Conservation (phyloP, 2,888 invertebrate species). For the Pyrrhosoma nymphula region DNA sequence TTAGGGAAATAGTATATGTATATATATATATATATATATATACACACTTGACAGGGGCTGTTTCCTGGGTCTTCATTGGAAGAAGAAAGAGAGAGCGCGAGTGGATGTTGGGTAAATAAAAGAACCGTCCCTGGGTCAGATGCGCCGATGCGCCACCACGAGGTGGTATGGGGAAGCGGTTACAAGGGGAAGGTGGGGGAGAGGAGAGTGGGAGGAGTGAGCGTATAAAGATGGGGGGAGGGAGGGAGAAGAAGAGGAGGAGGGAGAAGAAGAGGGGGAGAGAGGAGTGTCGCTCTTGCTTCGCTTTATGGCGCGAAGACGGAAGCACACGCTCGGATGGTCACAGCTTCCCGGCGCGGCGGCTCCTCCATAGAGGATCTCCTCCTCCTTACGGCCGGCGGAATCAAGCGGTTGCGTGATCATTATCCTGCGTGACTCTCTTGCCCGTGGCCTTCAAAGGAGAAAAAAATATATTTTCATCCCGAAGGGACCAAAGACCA, state of each 20-base stretch:
- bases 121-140: too few relatives aligned
- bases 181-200: too few relatives aligned
- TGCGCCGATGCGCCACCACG: too few relatives aligned
- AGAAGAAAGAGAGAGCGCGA: too few relatives aligned
- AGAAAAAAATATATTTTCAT: not conserved
- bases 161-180: too few relatives aligned
- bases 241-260: not conserved
- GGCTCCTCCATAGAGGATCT: not conserved
- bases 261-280: not conserved
- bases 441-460: not conserved
- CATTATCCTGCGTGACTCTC: not conserved
- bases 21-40: too few relatives aligned
- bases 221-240: not conserved
- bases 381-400: not conserved
- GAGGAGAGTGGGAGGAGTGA: too few relatives aligned
- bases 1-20: too few relatives aligned
- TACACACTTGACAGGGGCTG: too few relatives aligned
- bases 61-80: too few relatives aligned
- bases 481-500: too few relatives aligned
- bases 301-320: not conserved
- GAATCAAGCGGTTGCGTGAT: not conserved
- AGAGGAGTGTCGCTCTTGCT: not conserved
- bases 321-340: not conserved
- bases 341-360: not conserved
- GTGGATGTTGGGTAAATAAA: too few relatives aligned